Base-by-base conservation (phyloP, 2,797 vertebrate genomes). In the Poliocrania exsul region DNA sequence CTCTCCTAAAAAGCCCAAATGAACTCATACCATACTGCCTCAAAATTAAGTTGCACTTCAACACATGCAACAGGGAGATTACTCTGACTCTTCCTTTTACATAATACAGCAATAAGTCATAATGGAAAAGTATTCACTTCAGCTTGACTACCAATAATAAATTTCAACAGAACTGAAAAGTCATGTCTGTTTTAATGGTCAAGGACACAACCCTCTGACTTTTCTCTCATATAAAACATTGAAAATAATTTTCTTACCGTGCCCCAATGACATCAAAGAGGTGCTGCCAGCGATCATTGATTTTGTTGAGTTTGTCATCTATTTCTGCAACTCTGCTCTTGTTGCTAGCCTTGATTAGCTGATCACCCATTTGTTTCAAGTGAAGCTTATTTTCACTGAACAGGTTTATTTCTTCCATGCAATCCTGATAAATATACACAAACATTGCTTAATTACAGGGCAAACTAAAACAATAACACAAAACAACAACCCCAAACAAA, bases 371-470 rank as follows among this genome's bases (percentile, higher is more conserved):
- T 93, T 98, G 98, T 95, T 99, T 99, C 95, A 99, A 97, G 77
- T 98, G 98, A 85, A 98, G 98, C 96, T 99, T 99, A 94, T 99
- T 99, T 97, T 99, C 98, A 74, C 98, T 99, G 96, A 99, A 99
- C 91, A 99, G 81, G 95, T 99, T 99, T 90, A 99, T 99, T 97
- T 99, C 99, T 97, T 99, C 99, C 98, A 99, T 99, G 97, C 98
- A 99, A 96, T 99, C 99, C 99, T 99, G 96, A 81, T 20, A 89
- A 95, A 95, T 49, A 64, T 11, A 95, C 26, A 94, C 60, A 96
- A 94, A 93, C 49, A 93, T 6, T 66, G 72, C 46, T 87, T 46
- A 92, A 83, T 66, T 91, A 67, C 28, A 26, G 13, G 54, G 50
- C 40, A 94, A 81, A 93, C 12, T 38, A 75, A 87, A 86, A 38